Evolutionary conservation across 2,888 invertebrate species (phyloP), one percentile per base, ranked within the genome.

Genomic region (Iphiclides podalirius): DNA sequence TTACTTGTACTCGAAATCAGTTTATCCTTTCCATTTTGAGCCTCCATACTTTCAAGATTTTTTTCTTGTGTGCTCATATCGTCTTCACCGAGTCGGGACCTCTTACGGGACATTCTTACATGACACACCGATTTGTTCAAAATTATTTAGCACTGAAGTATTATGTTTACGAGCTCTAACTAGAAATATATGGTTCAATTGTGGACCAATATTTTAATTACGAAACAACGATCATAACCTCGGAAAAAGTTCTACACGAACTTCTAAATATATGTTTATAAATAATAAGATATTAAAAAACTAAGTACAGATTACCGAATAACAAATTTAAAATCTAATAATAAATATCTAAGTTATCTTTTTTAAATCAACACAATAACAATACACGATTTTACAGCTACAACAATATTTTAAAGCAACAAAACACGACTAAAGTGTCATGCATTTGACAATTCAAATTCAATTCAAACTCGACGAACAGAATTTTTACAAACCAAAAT

Each of bases 41-140:
- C 77, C 52, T 78, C 80, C 14, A 66, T 72, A 42, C 61, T 58
- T 13, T 64, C 72, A 42, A 64, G 55, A 58, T 80, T 78, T 51
- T 72, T 49, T 58, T 72, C 52, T 55, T 77, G 77, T n/a, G 73
- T 69, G 59, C 66, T 78, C 82, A 82, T 82, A 64, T 80, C 79
- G 64, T 75, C 75, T 61, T 73, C 78, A 55, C 58, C 64, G 52
- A 66, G 58, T 42, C 82, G 72, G 53, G 73, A 67, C 52, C 87
- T 70, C 68, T 88, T 88, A 26, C 86, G 85, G 57, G 87, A 86
- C 86, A 87, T 88, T 75, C 71, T 85, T 62, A 76, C 83, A 84
- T 84, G 56, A 61, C 75, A 69, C 63, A 52, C 54, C 52, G 51
- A 51, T 53, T 44, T 47, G n/a, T 37, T 37, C 43, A 36, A 40